Conservation (phyloP, 1,140 invertebrate genomes). For the Papilio glaucus region DNA sequence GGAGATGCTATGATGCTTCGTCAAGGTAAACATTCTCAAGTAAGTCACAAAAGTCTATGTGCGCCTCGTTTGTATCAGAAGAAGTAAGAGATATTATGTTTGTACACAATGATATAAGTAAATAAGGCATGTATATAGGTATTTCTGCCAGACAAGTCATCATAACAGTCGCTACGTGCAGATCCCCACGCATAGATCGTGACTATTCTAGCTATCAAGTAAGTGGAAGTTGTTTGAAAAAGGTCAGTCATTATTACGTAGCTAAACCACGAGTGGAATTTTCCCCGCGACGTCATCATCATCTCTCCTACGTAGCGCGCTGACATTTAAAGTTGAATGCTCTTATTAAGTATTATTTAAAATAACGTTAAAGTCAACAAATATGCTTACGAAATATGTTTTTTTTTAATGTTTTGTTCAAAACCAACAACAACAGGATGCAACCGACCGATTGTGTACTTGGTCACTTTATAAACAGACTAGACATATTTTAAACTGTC, state of each 20-base stretch:
- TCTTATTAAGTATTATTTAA: neutral
- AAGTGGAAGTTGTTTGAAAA: conserved; percentile 26
- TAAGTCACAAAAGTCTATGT: too few species aligned
- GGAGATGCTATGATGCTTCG: too few species aligned
- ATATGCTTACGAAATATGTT: too few species aligned
- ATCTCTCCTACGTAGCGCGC: conserved; percentile 5
- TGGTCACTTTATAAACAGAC: too few species aligned
- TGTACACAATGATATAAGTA: too few species aligned
- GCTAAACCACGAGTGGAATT: neutral
- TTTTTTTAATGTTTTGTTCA: neutral
- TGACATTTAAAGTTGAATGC: conserved; percentile 29
- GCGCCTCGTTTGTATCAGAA: too few species aligned
- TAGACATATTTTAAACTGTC: too few species aligned
- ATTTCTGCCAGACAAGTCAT: neutral
- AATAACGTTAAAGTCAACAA: too few species aligned
- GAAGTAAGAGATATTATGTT: too few species aligned
- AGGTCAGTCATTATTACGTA: conserved; percentile 25
- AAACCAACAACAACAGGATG: too few species aligned
- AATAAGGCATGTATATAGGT: neutral
- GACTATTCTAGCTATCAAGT: conserved; percentile 4
- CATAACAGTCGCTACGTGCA: conserved; percentile 1
- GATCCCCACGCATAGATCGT: neutral
- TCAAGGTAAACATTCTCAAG: too few species aligned
- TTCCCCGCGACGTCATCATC: conserved; percentile 15
- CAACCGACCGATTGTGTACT: too few species aligned